phyloP scores from a whole-genome alignment of 2,797 vertebrate genomes.

The Melanogrammus aeglefinus region DNA sequence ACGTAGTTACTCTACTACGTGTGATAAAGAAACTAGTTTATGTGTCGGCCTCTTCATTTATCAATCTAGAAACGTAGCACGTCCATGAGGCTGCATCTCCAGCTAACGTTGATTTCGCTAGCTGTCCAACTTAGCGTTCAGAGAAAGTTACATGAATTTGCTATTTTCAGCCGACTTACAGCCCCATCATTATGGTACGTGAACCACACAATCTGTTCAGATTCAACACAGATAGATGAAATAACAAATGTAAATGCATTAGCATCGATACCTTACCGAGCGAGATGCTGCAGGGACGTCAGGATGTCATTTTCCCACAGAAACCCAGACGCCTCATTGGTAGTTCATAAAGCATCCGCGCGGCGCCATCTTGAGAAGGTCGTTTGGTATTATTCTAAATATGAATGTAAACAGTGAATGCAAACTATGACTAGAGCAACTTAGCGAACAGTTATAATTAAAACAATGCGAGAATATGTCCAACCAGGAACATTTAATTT shows the following conservation, averaged over 20 bases:
- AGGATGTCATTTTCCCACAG: slow-evolving; percentile 33
- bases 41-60: background rate
- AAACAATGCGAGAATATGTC: background rate
- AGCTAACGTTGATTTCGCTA: background rate
- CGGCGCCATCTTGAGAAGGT: background rate
- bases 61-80: background rate
- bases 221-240: background rate
- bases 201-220: background rate
- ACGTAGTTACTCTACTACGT: background rate
- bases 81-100: background rate
- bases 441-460: background rate
- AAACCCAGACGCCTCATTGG: background rate
- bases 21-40: background rate
- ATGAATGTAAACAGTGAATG: background rate
- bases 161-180: background rate
- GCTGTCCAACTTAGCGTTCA: background rate
- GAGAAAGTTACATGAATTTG: no score
- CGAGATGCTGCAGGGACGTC: slow-evolving; percentile 28
- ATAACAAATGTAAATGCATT: background rate
- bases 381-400: background rate
- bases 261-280: background rate
- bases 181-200: background rate
- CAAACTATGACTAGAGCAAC: background rate
- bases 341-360: slow-evolving; percentile 28
- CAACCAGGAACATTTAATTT: background rate